Base-by-base conservation (phyloP, 1,140 invertebrate species). In the Drosophila ficusphila region DNA sequence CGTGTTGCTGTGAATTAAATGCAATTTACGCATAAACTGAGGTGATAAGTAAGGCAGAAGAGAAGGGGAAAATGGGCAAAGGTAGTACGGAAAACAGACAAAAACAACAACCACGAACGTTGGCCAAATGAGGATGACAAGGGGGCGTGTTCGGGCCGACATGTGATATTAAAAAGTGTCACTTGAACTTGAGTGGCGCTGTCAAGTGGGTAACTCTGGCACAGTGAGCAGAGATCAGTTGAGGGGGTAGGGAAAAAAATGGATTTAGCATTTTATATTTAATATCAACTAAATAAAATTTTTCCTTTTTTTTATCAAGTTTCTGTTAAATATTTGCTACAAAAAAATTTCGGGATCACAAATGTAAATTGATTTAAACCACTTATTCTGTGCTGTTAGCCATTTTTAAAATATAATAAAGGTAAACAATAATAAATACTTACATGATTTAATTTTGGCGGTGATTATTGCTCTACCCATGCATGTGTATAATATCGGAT, bases 141-240 rank as follows among this genome's bases (percentile, higher is more conserved):
- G 23, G 49, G 36, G 67, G 49, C 48, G 54, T 47, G 38, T 18
- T 38, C 16, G 34, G 9, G 31, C 39, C 71, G 79, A 83, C 76
- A 85, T 85, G 81, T 64, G 79, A 85, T 85, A 76, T 86, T 72
- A 53, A 76, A 73, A 85, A 76, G 67, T 83, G 76, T 85, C 79
- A 81, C 76, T 85, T 85, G 79, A 85, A 85, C 79, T 85, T 85
- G 81, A 85, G 60, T 57, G 48, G 41, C 39, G 52, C 56, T 56
- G 60, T 53, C 42, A 60, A 41, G 51, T 53, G 44, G 53, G 29
- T 46, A 72, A 33, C 42, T 29, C 31, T 16, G n/a, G 29, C 48
- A 73, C 51, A 19, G 21, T 73, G 68, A n/a, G 7, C 4, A 2
- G 2, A 34, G 19, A 11, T 19, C 3, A 3, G 34, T 9, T n/a